phyloP scores from a whole-genome alignment of 2,888 invertebrate genomes.

The Galeruca laticollis region DNA sequence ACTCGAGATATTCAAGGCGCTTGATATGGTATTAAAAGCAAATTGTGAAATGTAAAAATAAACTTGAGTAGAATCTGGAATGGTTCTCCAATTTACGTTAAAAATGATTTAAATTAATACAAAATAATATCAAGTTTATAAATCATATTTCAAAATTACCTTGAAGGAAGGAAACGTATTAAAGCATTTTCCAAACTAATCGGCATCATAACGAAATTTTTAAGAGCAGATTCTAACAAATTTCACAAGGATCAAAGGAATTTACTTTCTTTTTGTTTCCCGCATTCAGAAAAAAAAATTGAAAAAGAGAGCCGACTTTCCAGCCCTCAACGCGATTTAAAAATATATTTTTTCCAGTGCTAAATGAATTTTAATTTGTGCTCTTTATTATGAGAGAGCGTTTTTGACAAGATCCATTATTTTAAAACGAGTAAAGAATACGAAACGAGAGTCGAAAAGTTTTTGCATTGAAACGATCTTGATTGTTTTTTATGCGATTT shows the following conservation, averaged over 20 bases:
- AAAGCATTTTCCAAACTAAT: conserved; percentile 16
- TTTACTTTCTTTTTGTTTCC: conserved; percentile 41
- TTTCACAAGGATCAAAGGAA: conserved; percentile 55
- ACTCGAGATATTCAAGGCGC: no score
- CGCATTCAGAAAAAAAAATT: conserved; percentile 37
- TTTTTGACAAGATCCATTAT: conserved; percentile 48
- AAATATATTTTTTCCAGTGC: conserved; percentile 51
- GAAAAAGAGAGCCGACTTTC: conserved; percentile 35
- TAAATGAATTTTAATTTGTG: conserved; percentile 55
- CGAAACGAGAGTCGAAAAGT: conserved; percentile 36
- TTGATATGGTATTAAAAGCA: no score
- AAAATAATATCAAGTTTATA: neutral
- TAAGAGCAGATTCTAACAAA: conserved; percentile 42
- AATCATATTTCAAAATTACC: conserved; percentile 7
- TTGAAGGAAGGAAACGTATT: neutral
- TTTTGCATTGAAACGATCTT: conserved; percentile 33
- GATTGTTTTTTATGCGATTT: conserved; percentile 37
- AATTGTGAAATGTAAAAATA: neutral
- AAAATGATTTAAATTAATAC: neutral
- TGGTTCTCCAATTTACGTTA: neutral
- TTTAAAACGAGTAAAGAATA: conserved; percentile 35
- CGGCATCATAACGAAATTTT: conserved; percentile 17
- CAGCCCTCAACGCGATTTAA: conserved; percentile 46
- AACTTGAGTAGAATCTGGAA: neutral
- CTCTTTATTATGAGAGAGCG: conserved; percentile 48